Conservation (phyloP, 1,140 invertebrate genomes). For the Aporrectodea caliginosa region DNA sequence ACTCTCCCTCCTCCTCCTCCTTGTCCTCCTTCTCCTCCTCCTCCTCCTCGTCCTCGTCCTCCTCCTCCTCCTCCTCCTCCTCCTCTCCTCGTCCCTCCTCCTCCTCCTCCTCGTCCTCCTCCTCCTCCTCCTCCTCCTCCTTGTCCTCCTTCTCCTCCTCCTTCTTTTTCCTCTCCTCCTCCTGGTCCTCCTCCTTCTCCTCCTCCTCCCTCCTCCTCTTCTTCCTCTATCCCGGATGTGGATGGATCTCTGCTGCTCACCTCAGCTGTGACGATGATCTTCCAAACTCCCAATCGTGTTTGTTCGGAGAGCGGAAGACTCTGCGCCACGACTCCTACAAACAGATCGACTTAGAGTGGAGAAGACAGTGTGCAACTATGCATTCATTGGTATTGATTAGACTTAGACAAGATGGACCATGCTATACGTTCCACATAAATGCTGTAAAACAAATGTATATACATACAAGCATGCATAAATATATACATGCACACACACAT, state of each 20-base stretch:
- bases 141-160: too few relatives aligned
- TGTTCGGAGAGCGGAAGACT: background rate
- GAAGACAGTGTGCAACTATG: too few relatives aligned
- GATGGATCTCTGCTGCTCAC: too few relatives aligned
- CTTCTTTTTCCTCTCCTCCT: constrained; percentile 10
- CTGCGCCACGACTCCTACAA: background rate
- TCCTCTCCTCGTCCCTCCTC: too few relatives aligned
- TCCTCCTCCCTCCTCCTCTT: constrained; percentile 18
- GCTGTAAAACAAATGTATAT: too few relatives aligned
- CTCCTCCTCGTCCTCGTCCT: constrained; percentile 5
- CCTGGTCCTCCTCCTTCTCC: constrained; percentile 5
- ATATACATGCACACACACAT: too few relatives aligned
- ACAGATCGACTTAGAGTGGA: too few relatives aligned
- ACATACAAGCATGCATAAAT: too few relatives aligned
- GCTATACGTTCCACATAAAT: too few relatives aligned
- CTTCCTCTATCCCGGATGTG: background rate
- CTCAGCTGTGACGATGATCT: background rate
- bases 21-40: constrained; percentile 8
- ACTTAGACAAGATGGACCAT: too few relatives aligned
- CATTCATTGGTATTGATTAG: too few relatives aligned
- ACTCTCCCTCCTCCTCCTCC: constrained; percentile 10
- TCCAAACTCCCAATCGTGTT: background rate
- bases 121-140: constrained; percentile 9
- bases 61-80: constrained; percentile 9
- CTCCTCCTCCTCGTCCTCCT: constrained; percentile 8